Conservation (phyloP, 2,797 vertebrate genomes). For the Phalloptychus januarius region DNA sequence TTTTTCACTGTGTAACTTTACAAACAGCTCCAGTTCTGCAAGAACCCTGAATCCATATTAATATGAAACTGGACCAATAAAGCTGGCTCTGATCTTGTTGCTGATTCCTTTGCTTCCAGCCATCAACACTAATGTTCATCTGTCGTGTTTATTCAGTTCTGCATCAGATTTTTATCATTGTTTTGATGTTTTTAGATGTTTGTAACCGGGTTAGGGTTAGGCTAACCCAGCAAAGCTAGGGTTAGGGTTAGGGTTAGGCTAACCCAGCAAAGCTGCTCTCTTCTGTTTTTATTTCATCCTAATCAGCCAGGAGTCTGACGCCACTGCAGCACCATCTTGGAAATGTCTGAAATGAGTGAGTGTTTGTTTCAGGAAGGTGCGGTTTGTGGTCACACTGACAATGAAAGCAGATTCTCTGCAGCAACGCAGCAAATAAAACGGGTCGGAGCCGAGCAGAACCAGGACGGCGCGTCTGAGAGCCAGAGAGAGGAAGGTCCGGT, state of each 20-base stretch:
- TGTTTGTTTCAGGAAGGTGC: background rate
- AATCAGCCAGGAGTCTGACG: background rate
- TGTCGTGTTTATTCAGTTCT: background rate
- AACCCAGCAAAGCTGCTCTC: background rate
- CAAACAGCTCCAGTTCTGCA: background rate
- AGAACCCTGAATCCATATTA: background rate
- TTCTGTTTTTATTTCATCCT: background rate
- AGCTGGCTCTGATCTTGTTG: background rate
- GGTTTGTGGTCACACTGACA: background rate
- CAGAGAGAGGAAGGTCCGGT: background rate
- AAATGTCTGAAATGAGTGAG: background rate
- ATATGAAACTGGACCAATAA: background rate
- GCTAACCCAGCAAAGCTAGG: no score
- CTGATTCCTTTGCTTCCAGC: background rate
- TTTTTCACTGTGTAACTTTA: no score
- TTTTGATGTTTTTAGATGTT: background rate
- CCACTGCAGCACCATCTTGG: background rate
- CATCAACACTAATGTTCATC: background rate
- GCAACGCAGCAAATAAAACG: background rate
- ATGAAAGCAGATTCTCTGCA: background rate
- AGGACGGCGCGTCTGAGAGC: background rate
- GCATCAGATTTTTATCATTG: background rate
- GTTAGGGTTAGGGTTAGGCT: no score
- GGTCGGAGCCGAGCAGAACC: background rate
- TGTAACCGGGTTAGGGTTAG: no score